A percentile compares a stretch with the other conserved stretches of the same genome.
Conservation (phyloP, 53 echinoderm and acorn worm species). For the Paracentrotus lividus region DNA sequence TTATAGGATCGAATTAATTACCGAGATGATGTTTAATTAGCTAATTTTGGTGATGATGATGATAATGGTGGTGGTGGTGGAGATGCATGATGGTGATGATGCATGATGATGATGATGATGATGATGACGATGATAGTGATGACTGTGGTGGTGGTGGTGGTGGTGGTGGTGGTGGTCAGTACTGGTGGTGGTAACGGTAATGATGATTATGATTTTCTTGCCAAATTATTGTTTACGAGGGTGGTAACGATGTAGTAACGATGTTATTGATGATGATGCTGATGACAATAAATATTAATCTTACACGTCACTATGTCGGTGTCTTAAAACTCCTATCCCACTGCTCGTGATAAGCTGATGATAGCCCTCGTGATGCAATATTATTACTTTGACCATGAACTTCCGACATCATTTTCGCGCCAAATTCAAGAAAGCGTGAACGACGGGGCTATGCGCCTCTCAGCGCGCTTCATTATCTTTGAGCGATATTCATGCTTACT, state of each 20-base stretch:
- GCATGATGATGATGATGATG: background rate
- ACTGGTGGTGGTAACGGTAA: too few relatives aligned
- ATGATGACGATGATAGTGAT: background rate
- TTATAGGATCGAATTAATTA: too few relatives aligned
- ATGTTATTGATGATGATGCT: too few relatives aligned
- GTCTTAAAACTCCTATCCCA: background rate
- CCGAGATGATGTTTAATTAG: too few relatives aligned
- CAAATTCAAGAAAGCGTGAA: constrained; percentile 51
- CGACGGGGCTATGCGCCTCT: background rate
- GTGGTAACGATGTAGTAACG: too few relatives aligned
- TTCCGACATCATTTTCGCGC: constrained; percentile 29
- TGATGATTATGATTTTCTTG: too few relatives aligned
- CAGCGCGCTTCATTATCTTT: constrained; percentile 49
- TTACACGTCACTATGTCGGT: background rate
- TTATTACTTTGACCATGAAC: constrained; percentile 32
- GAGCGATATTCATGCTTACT: background rate
- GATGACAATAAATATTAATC: background rate
- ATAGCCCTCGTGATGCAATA: background rate
- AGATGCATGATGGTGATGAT: background rate
- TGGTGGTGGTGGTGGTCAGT: background rate
- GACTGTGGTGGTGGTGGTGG: background rate
- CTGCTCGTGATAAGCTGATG: background rate
- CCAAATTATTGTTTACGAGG: too few relatives aligned
- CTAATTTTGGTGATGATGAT: background rate
- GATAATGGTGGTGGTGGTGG: background rate